Percentiles rank a stretch among this genome's conserved stretches.
These are phyloP conservation scores for Ernsta delagoae DNA, from an alignment of 2,888 invertebrate species.

Conservation along the genomic window DNA sequence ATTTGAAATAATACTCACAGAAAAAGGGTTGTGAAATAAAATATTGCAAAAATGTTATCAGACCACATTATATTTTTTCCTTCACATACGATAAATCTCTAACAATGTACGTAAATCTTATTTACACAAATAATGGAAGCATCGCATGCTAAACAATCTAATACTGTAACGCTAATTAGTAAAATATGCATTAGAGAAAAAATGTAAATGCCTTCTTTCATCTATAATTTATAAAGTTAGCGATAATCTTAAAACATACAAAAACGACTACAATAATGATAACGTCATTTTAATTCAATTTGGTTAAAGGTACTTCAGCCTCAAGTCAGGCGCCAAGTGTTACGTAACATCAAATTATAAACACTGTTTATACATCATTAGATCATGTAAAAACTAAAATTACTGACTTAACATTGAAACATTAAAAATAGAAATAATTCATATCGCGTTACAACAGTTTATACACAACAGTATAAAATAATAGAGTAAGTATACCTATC, in stretches of 20 bases:
- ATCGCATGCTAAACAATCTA: constrained; percentile 71
- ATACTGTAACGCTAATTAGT: constrained; percentile 65
- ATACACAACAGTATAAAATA: constrained; percentile 5
- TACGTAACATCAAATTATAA: constrained; percentile 5
- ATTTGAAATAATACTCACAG: too few species aligned
- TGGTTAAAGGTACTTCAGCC: constrained; percentile 37
- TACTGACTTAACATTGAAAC: not conserved
- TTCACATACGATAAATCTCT: constrained; percentile 66
- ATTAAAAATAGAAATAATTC: not conserved
- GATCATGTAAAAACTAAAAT: not conserved
- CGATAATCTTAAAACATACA: constrained; percentile 27
- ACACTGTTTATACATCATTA: not conserved
- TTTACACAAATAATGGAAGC: constrained; percentile 79
- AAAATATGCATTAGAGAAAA: constrained; percentile 43
- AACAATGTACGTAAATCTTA: constrained; percentile 76
- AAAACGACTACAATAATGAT: constrained; percentile 35
- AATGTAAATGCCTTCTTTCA: constrained; percentile 38
- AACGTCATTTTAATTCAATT: constrained; percentile 31
- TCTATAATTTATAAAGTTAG: constrained; percentile 23
- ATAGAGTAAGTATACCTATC: too few species aligned
- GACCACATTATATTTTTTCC: constrained; percentile 78
- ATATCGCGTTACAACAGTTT: constrained; percentile 6
- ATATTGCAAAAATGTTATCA: constrained; percentile 53
- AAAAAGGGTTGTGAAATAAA: constrained; percentile 50
- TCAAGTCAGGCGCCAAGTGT: constrained; percentile 26